phyloP scores from a whole-genome alignment of 2,797 vertebrate species.

The Rhyacichthys aspro region DNA sequence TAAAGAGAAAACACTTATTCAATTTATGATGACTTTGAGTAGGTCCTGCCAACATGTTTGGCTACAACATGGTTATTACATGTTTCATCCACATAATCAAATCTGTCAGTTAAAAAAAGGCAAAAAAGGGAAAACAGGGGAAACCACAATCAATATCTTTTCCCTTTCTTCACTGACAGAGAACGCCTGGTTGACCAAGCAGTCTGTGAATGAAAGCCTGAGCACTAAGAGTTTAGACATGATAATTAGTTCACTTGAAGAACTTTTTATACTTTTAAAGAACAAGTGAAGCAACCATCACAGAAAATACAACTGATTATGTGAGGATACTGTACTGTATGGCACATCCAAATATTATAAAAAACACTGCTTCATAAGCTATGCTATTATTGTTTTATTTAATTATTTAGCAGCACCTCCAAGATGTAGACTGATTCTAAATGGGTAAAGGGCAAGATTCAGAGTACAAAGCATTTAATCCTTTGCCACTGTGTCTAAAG shows the following conservation, averaged over 20 bases:
- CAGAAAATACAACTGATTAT: not conserved
- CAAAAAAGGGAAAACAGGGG: slow-evolving; percentile 41
- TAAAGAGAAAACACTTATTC: slow-evolving; percentile 71
- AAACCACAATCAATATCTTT: slow-evolving; percentile 55
- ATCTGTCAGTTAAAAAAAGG: slow-evolving; percentile 65
- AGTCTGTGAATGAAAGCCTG: slow-evolving; percentile 39
- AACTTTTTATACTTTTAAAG: slow-evolving; percentile 4
- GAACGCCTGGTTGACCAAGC: slow-evolving; percentile 41
- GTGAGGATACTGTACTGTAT: slow-evolving; percentile 7
- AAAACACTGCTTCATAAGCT: slow-evolving; percentile 21
- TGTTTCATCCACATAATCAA: slow-evolving; percentile 66
- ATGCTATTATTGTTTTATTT: slow-evolving; percentile 28
- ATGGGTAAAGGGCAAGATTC: slow-evolving; percentile 52
- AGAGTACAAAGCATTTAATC: slow-evolving; percentile 64
- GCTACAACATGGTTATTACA: slow-evolving; percentile 51
- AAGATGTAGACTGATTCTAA: slow-evolving; percentile 37
- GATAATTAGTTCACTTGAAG: slow-evolving; percentile 49
- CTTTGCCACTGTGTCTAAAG: slow-evolving; percentile 41
- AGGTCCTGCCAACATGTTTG: slow-evolving; percentile 72
- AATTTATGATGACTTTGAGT: slow-evolving; percentile 66
- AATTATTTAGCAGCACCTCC: slow-evolving; percentile 36
- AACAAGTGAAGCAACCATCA: not conserved
- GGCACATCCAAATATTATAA: slow-evolving; percentile 13
- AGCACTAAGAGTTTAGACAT: slow-evolving; percentile 43
- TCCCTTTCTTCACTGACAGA: slow-evolving; percentile 60